Evolutionary conservation across 2,113 vertebrate species (phyloP).

Genomic region (Leptobrachium leishanense): DNA sequence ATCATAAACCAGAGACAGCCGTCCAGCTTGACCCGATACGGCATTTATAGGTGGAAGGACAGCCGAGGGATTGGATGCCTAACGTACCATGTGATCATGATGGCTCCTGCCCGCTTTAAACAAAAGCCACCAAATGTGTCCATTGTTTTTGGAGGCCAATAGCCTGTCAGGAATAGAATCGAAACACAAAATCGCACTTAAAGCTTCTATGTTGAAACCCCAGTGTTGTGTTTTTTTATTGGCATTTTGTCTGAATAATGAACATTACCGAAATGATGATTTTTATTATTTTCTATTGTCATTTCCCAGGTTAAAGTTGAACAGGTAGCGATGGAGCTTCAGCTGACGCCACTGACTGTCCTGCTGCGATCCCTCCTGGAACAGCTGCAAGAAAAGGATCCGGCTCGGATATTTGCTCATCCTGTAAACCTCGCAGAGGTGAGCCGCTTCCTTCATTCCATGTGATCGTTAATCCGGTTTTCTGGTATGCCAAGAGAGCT

Average conservation of each 20-base stretch:
- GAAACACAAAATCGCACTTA: no score
- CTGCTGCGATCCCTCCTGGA: conserved; percentile 84
- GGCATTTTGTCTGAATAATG: no score
- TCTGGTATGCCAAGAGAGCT: background rate
- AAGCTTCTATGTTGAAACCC: no score
- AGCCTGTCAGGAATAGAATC: no score
- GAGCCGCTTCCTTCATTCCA: conserved; percentile 35
- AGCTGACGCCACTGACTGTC: conserved; percentile 89
- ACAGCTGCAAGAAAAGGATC: conserved; percentile 91
- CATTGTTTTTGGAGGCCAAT: no score
- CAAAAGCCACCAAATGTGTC: no score
- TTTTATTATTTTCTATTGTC: background rate
- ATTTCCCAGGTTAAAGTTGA: conserved; percentile 83
- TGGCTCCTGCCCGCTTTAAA: no score
- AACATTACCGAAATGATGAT: background rate
- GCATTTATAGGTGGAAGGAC: no score
- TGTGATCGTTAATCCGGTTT: background rate
- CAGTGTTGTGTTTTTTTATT: background rate
- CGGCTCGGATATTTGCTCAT: conserved; percentile 88
- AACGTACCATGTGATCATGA: no score
- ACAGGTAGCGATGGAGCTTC: conserved; percentile 87
- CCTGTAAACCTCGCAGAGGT: conserved; percentile 93
- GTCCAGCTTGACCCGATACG: no score
- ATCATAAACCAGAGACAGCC: no score
- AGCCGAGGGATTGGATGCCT: no score